Base-by-base conservation (phyloP, 1,140 invertebrate species). In the Ericerus pela region DNA sequence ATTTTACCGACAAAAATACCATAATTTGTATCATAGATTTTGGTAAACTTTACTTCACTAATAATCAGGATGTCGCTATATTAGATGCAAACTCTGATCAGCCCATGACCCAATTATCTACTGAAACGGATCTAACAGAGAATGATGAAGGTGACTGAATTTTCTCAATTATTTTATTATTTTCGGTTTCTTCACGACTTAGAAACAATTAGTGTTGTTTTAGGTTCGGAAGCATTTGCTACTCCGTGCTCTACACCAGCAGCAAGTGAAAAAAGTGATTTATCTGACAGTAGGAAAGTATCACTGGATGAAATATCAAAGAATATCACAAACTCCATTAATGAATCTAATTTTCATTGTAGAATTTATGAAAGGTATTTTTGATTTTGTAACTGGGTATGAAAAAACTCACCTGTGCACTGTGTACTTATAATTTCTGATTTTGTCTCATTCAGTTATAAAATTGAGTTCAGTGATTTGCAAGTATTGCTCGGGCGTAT, bases 221-320 rank as follows among this genome's bases (percentile, higher is more conserved):
- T 57, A 24, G 26, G 22, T 47, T 5, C 41, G 26, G 56, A 55
- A 60, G 66, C 78, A 62, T 96, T 89, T 68, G 78, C 89, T 66
- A 96, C 92, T 3, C 92, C 91, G 11, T 88, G 88, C 65, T 93
- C 89, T 2, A 93, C 90, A 14, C 91, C 91, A 6, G 85, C 84
- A n/a, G 81, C 78, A 12, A 85, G 82, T 63, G 75, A 82, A 62
- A 78, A 76, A 41, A 82, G 78, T 63, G 73, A 74, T 24, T 67
- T 74, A 10, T 47, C 41, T 14, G 41, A 47, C 10, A 47, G 41
- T 16, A 18, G 41, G 10, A 20, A 24, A 1, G 22, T 24, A 10
- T 14, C 38, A 1, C 10, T 53, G 11, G 31, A 53, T 14, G 37
- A 57, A 10, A 31, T 26, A 1, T 54, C 58, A 24, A 47, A 26